Evolutionary conservation across 2,797 vertebrate genomes (phyloP).

Genomic region (Petrocephalus sullivani): DNA sequence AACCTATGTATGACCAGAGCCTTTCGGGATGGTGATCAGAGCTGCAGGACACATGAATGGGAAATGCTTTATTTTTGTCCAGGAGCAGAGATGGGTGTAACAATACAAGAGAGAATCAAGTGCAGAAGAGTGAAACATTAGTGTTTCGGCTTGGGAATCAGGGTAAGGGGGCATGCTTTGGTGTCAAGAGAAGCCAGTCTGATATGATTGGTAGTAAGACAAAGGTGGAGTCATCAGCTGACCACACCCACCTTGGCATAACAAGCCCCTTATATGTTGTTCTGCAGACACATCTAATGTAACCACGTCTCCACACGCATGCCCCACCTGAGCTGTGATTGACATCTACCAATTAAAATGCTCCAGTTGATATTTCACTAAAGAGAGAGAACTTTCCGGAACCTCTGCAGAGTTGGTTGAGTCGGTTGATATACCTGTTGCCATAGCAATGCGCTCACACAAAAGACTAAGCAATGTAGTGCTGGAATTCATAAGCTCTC

Average conservation of each 20-base stretch:
- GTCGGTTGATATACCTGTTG: constrained; percentile 44
- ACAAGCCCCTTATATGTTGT: not conserved
- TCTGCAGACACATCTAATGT: not conserved
- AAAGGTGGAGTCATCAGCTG: not conserved
- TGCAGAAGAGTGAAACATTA: not conserved
- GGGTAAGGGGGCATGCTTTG: not conserved
- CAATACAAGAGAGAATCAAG: not conserved
- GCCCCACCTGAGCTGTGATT: not conserved
- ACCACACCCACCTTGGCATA: not conserved
- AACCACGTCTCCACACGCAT: not conserved
- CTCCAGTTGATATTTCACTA: not conserved
- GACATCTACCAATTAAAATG: not conserved
- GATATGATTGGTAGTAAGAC: not conserved
- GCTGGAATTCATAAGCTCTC: constrained; percentile 5
- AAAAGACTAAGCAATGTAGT: constrained; percentile 31
- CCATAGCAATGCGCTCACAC: constrained; percentile 58
- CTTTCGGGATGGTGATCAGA: not conserved
- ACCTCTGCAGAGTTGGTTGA: not conserved
- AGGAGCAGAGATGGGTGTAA: not conserved
- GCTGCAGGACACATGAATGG: not conserved
- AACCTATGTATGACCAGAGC: not conserved
- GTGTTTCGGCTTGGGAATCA: not conserved
- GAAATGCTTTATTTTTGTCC: not conserved
- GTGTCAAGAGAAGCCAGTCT: too few species aligned
- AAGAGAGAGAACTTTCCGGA: not conserved